Conservation (phyloP, 2,888 invertebrate species). For the Diaphora mendica region DNA sequence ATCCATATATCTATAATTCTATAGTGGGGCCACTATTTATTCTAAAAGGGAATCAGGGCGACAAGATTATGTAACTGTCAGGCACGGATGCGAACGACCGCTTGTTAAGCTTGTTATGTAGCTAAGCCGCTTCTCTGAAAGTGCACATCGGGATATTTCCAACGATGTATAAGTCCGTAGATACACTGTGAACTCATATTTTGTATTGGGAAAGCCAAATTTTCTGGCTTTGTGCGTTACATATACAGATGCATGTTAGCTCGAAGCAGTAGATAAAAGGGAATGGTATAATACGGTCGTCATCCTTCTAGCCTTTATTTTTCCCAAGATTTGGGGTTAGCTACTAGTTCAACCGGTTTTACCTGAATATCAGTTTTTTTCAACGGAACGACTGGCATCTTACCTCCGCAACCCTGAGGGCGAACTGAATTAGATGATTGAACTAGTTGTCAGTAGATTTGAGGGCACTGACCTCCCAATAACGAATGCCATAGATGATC, state of each 20-base stretch:
- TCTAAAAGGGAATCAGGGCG: not conserved
- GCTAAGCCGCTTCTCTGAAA: constrained; percentile 9
- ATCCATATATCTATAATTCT: not conserved
- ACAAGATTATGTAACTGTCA: constrained; percentile 5
- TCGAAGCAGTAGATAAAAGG: not conserved
- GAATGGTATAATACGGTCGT: no score
- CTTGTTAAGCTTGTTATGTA: constrained; percentile 1
- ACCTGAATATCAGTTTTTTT: no score
- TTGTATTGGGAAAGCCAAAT: not conserved
- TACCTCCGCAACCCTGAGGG: no score
- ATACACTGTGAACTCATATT: not conserved
- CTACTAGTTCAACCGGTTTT: no score
- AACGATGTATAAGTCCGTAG: not conserved
- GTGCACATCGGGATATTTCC: not conserved
- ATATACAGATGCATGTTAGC: not conserved
- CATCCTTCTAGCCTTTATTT: no score
- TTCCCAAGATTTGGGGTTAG: no score
- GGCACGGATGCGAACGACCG: not conserved
- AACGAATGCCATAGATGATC: no score
- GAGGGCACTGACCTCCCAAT: no score
- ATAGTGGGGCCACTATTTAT: not conserved
- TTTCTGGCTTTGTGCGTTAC: not conserved
- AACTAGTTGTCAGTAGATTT: no score
- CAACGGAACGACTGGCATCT: no score
- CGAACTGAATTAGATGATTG: no score